Base-by-base conservation (phyloP, 2,888 invertebrate species). In the Zeuzera pyrina region DNA sequence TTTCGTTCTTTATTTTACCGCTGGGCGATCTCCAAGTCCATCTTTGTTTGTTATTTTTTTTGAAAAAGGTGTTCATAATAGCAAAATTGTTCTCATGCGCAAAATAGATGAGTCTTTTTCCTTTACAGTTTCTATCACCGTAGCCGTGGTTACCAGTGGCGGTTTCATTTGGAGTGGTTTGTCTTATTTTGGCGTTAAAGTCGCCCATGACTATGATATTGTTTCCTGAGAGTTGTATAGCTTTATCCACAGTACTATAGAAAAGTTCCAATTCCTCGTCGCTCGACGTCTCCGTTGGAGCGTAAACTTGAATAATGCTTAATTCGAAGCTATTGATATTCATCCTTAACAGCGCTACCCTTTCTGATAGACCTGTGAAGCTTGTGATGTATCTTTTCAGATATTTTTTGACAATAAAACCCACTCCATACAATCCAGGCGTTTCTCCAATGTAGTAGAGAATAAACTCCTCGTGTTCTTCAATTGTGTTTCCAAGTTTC, bases 1-100 rank as follows among this genome's bases (percentile, higher is more conserved):
- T 33, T 29, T 33, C 24, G 1, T 29, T 29, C 12, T 24, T 29
- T 6, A 3, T 11, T 29, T 33, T 33, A 21, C 6, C 21, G 6
- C 12, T 13, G 7, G 38, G 34, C 1, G 35, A 32, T 25, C 12
- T 11, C 41, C 38, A 38, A 2, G 41, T 41, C 35, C 41, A 41
- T 29, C 32, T 38, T 11, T 25, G 13, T 15, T 29, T 25, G 7
- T 8, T 2, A 12, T 35, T 31, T 12, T 41, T 41, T 6, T 33
- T 15, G 11, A 36, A 39, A 12, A 38, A 34, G 10, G 41, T 33
- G 14, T 41, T 41, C n/a, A 35, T 25, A 13, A 36, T 39, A 5
- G 19, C 26, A 7, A 36, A 16, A 3, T 36, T 30, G 29, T 41
- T 29, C 34, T 36, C 34, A 12, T 28, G 16, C 1, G 35, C 35